Percentiles rank a stretch among this genome's conserved stretches.
phyloP scores from a whole-genome alignment of 2,888 invertebrate genomes.

The Pimpla rufipes region DNA sequence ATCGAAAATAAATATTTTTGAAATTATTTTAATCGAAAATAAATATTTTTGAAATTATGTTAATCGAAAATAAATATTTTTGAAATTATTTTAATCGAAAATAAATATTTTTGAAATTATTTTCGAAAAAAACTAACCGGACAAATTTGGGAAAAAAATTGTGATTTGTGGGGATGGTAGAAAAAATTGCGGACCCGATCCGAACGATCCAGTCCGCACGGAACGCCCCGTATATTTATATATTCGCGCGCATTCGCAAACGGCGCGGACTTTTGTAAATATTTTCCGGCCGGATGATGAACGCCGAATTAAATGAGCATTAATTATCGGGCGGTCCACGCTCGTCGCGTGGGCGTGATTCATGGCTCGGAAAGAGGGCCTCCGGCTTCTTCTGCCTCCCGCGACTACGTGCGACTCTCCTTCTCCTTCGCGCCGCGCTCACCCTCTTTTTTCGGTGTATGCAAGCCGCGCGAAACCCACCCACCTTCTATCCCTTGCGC shows the following conservation, averaged over 20 bases:
- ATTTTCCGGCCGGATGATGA: constrained; percentile 82
- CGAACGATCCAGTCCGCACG: too few species aligned
- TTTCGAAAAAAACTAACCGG: too few species aligned
- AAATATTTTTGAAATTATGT: too few species aligned
- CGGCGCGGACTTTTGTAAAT: constrained; percentile 78
- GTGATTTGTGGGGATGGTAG: too few species aligned
- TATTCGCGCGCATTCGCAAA: constrained; percentile 2
- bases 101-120: too few species aligned
- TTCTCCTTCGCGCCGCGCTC: constrained; percentile 61
- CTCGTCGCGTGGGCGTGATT: constrained; percentile 84
- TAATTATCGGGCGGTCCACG: constrained; percentile 81
- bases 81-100: too few species aligned
- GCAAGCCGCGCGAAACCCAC: constrained; percentile 28
- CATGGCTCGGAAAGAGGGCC: constrained; percentile 78
- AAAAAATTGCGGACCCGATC: too few species aligned
- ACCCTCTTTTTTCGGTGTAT: constrained; percentile 48
- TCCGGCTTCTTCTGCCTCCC: constrained; percentile 70
- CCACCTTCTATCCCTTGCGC: constrained; percentile 69
- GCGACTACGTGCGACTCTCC: constrained; percentile 50
- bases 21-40: too few species aligned
- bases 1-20: too few species aligned
- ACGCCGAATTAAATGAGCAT: constrained; percentile 84
- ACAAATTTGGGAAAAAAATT: too few species aligned
- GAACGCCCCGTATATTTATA: too few species aligned
- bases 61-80: too few species aligned